Base-by-base conservation (phyloP, 2,888 invertebrate species). In the Macropis europaea region DNA sequence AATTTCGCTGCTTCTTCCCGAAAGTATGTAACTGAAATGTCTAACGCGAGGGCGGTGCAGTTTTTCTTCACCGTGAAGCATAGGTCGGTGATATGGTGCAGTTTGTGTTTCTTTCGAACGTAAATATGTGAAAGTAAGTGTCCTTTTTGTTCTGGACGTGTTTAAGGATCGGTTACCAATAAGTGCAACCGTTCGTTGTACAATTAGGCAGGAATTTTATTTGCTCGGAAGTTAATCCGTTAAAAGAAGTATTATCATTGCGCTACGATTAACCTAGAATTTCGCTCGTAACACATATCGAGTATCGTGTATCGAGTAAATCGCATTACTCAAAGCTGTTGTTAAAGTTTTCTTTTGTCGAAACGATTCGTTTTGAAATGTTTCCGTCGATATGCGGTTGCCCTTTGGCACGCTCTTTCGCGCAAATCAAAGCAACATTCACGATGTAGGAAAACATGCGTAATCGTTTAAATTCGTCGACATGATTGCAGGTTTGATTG, bases 61-160 rank as follows among this genome's bases (percentile, higher is more conserved):
- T 76, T 73, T 79, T 76, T 76, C 68, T 52, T 68, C 56, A 48
- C 67, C 43, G 45, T 53, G 61, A 54, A 63, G 56, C 32, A 63
- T 45, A 79, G 77, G 82, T 83, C 82, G 80, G 81, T 85, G 81
- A 84, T 78, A 79, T 68, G 77, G 67, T 82, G 73, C 75, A 79
- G 82, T 82, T 84, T 83, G 67, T 72, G 74, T 77, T 77, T 82
- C 74, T 66, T 78, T 81, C 79, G 73, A 73, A 69, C 76, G 62
- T 80, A 87, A 87, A 87, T 87, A 88, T 87, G 87, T 86, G 86
- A 86, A 86, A 87, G 87, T 86, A 77, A 85, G 86, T 86, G 68
- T 38, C 52, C 13, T 56, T 43, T 15, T 45, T 36, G 47, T 38
- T 66, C 61, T 48, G 2, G 11, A 57, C 6, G 1, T 9, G 6